These are phyloP conservation scores for Drosophila nannoptera DNA, from an alignment of 1,140 invertebrate genomes.

Conservation along the genomic window DNA sequence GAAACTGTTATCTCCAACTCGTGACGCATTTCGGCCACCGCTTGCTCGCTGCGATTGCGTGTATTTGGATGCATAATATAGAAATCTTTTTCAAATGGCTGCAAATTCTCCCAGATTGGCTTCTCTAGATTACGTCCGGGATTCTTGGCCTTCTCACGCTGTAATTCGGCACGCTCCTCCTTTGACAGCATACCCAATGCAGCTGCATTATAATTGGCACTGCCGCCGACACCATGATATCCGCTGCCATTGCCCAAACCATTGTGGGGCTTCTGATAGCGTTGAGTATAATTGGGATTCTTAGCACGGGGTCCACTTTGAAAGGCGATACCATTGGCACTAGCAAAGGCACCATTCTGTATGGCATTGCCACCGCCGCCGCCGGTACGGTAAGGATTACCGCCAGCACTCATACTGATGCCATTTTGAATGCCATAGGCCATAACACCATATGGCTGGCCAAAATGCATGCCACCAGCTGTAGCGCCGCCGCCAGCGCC, in stretches of 20 bases:
- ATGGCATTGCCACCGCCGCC: slow-evolving; percentile 42
- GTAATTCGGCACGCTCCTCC: slow-evolving; percentile 81
- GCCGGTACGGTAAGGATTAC: slow-evolving; percentile 51
- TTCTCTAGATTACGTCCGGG: slow-evolving; percentile 89
- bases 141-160: slow-evolving; percentile 84
- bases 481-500: slow-evolving; percentile 54
- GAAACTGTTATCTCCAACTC: slow-evolving; percentile 92
- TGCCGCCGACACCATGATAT: slow-evolving; percentile 44
- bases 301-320: slow-evolving; percentile 67
- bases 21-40: slow-evolving; percentile 86
- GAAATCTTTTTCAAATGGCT: slow-evolving; percentile 94
- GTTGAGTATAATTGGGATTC: slow-evolving; percentile 68
- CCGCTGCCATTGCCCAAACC: slow-evolving; percentile 52
- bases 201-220: slow-evolving; percentile 69
- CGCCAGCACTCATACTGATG: slow-evolving; percentile 54
- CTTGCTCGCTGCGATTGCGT: slow-evolving; percentile 84
- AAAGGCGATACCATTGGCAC: slow-evolving; percentile 52
- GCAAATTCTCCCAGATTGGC: slow-evolving; percentile 91
- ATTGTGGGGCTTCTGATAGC: slow-evolving; percentile 71
- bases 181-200: slow-evolving; percentile 70
- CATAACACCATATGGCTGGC: slow-evolving; percentile 65
- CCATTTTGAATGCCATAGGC: slow-evolving; percentile 66
- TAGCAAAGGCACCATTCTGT: slow-evolving; percentile 58
- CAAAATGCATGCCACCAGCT: slow-evolving; percentile 59
- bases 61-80: slow-evolving; percentile 92